phyloP scores from a whole-genome alignment of 1,140 invertebrate genomes.

The Brachionus paranguensis region DNA sequence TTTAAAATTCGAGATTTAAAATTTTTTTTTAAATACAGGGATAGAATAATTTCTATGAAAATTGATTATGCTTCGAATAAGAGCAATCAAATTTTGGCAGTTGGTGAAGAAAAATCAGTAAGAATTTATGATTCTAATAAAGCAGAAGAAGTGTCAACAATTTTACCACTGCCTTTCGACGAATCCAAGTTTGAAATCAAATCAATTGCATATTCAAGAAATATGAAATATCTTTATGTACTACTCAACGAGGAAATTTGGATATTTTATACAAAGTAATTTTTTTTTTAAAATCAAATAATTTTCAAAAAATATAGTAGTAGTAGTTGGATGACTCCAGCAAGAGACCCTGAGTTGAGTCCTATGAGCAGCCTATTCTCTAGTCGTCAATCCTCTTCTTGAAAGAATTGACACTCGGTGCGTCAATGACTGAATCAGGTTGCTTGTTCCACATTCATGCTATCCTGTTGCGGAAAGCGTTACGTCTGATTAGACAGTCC shows the following conservation, averaged over 20 bases:
- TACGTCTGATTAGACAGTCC: no score
- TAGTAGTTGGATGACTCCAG: no score
- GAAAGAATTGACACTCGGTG: no score
- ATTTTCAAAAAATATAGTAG: no score
- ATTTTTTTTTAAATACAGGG: background rate
- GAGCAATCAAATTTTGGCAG: background rate
- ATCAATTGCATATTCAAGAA: slow-evolving; percentile 50
- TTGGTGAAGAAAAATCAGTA: slow-evolving; percentile 18
- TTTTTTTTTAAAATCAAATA: background rate
- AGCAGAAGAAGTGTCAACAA: slow-evolving; percentile 42
- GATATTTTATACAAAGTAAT: slow-evolving; percentile 55
- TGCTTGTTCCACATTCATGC: no score
- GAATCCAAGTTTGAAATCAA: slow-evolving; percentile 48
- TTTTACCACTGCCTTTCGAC: slow-evolving; percentile 51
- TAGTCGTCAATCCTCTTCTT: no score
- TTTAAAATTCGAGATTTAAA: background rate
- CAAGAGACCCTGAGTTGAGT: no score
- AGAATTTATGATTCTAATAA: background rate
- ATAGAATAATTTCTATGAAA: background rate
- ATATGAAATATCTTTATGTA: slow-evolving; percentile 49
- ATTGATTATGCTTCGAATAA: background rate
- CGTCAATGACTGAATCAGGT: no score
- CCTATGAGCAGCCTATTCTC: no score
- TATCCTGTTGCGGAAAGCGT: no score
- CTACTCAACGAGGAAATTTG: slow-evolving; percentile 50